A percentile compares a stretch with the other conserved stretches of the same genome.
phyloP scores from a whole-genome alignment of 2,888 invertebrate genomes.

The Oxyteleia sp. region DNA sequence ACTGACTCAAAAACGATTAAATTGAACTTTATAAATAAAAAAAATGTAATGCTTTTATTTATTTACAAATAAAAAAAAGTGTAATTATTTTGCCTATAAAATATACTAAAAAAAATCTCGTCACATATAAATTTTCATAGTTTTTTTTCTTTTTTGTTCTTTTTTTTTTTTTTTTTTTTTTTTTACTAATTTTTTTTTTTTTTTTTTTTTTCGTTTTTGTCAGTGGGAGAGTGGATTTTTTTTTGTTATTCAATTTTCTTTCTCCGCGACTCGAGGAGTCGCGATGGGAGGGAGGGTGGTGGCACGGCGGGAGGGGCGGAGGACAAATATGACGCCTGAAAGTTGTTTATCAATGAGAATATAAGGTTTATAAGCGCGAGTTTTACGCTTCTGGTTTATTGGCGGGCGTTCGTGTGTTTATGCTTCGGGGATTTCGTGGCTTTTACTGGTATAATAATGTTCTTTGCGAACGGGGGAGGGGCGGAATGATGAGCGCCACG shows the following conservation, averaged over 20 bases:
- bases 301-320: not conserved
- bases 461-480: conserved; percentile 27
- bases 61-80: too few relatives aligned
- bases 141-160: too few relatives aligned
- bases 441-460: conserved; percentile 64
- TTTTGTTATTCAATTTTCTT: conserved; percentile 52
- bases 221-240: not conserved
- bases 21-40: too few relatives aligned
- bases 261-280: conserved; percentile 37
- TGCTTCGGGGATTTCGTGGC: conserved; percentile 61
- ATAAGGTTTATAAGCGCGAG: conserved; percentile 65
- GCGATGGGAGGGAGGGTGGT: conserved; percentile 4
- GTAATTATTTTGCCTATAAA: too few relatives aligned
- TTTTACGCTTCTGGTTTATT: conserved; percentile 62
- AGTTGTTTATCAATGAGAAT: conserved; percentile 72
- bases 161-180: conserved; percentile 30
- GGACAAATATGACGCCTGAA: conserved; percentile 57
- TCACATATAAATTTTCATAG: too few relatives aligned
- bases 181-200: conserved; percentile 15
- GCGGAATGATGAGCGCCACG: conserved; percentile 26
- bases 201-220: conserved; percentile 18
- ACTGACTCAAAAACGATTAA: too few relatives aligned
- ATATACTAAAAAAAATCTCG: too few relatives aligned
- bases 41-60: too few relatives aligned
- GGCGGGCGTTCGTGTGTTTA: conserved; percentile 55